phyloP scores from a whole-genome alignment of 1,140 invertebrate species.

The Apis dorsata region DNA sequence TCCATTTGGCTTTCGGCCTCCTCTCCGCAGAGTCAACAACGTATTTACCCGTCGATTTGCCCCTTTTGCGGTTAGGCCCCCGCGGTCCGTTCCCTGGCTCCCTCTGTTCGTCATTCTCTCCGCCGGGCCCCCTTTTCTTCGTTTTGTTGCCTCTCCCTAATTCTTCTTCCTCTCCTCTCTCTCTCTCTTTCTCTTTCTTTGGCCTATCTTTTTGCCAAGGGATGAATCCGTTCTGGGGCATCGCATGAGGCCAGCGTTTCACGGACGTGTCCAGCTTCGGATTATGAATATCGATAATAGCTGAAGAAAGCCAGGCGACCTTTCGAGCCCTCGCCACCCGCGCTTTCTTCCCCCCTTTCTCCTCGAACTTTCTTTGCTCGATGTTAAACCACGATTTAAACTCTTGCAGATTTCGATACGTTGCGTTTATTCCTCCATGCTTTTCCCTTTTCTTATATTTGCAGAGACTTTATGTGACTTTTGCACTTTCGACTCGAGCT shows the following conservation, averaged over 20 bases:
- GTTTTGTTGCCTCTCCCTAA: conserved; percentile 11
- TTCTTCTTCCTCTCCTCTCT: conserved; percentile 4
- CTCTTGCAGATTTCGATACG: background rate
- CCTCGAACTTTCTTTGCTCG: background rate
- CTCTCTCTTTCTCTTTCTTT: background rate
- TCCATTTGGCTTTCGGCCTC: conserved; percentile 75
- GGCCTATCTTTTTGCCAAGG: background rate
- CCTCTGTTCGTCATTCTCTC: conserved; percentile 28
- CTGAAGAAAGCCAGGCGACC: conserved; percentile 60
- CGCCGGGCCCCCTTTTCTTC: conserved; percentile 5
- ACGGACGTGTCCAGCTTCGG: conserved; percentile 69
- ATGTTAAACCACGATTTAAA: background rate
- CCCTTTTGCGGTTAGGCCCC: conserved; percentile 72
- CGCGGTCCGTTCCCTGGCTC: conserved; percentile 11
- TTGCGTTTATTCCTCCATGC: background rate
- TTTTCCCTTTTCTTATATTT: too few relatives aligned
- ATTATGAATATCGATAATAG: conserved; percentile 77
- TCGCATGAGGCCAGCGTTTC: conserved; percentile 68
- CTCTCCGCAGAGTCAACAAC: conserved; percentile 75
- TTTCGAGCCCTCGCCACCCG: conserved; percentile 60
- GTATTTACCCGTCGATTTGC: conserved; percentile 77
- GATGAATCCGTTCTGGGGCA: conserved; percentile 44
- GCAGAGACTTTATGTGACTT: conserved; percentile 2
- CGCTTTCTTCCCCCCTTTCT: conserved; percentile 35
- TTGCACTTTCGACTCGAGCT: conserved; percentile 39